Conservation (phyloP, 2,113 vertebrate genomes). For the Sylvilagus bachmani region DNA sequence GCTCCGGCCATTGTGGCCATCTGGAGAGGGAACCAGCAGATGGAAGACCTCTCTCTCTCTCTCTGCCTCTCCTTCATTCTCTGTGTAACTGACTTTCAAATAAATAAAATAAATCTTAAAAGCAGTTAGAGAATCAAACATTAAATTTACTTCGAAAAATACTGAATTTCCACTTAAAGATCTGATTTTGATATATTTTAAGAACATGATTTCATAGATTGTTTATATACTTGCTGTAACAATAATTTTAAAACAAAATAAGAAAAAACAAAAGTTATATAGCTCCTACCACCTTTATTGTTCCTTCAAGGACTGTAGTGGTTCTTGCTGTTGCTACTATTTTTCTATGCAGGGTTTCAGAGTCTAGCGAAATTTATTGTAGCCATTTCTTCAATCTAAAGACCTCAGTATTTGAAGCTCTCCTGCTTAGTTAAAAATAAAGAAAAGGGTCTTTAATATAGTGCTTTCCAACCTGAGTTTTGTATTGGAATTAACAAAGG, state of each 20-base stretch:
- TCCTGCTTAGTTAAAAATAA: background rate
- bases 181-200: background rate
- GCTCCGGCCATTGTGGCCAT: too few species aligned
- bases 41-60: too few species aligned
- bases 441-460: background rate
- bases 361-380: background rate
- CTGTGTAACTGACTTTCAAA: too few species aligned
- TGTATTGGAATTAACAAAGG: background rate
- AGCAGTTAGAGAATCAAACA: background rate
- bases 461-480: slow-evolving; percentile 13
- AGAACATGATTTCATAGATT: background rate
- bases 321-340: background rate
- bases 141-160: background rate
- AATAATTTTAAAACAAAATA: slow-evolving; percentile 41
- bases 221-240: background rate
- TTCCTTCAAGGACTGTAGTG: background rate
- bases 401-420: background rate
- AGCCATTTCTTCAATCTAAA: background rate
- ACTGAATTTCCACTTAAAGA: background rate
- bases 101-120: background rate
- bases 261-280: background rate
- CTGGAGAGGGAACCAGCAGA: too few species aligned
- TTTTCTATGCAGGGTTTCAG: background rate
- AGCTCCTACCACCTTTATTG: background rate
- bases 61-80: too few species aligned